phyloP scores from a whole-genome alignment of 2,888 invertebrate genomes.

The Eupithecia inturbata region DNA sequence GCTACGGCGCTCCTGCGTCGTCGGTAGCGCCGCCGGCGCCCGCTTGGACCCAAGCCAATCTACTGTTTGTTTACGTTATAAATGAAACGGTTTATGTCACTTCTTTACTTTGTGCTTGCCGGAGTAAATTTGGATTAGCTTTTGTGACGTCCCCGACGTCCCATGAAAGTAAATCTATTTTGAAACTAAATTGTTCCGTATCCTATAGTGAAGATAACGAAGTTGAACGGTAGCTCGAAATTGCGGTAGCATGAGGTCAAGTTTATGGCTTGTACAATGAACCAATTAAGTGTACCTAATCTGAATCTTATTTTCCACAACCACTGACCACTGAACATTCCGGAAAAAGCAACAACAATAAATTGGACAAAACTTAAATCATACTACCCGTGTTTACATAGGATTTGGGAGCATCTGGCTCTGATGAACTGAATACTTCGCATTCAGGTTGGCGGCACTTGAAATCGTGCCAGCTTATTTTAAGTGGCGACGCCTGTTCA shows the following conservation, averaged over 20 bases:
- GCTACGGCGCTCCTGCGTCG: conserved; percentile 48
- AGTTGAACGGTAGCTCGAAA: background rate
- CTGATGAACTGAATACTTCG: conserved; percentile 82
- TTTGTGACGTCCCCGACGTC: conserved; percentile 25
- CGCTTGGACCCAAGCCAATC: conserved; percentile 74
- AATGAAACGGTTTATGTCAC: conserved; percentile 42
- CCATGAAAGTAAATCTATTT: conserved; percentile 25
- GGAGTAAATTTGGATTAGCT: conserved; percentile 30
- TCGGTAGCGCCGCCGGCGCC: conserved; percentile 75
- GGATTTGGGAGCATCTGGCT: conserved; percentile 78
- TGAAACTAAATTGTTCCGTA: conserved; percentile 19
- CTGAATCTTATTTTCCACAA: background rate
- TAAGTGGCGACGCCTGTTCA: conserved; percentile 79
- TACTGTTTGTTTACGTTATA: conserved; percentile 80
- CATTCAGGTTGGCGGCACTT: conserved; percentile 80
- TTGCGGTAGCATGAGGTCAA: background rate
- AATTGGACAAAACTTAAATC: conserved; percentile 57
- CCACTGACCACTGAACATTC: background rate
- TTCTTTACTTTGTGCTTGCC: conserved; percentile 31
- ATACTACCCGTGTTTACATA: conserved; percentile 69
- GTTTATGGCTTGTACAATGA: background rate
- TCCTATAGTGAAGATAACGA: background rate
- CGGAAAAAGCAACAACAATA: conserved; percentile 48
- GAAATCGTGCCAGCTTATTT: conserved; percentile 83
- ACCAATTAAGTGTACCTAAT: background rate